A percentile compares a stretch with the other conserved stretches of the same genome.
Conservation (phyloP, 2,888 invertebrate genomes). For the Allygus modestus region DNA sequence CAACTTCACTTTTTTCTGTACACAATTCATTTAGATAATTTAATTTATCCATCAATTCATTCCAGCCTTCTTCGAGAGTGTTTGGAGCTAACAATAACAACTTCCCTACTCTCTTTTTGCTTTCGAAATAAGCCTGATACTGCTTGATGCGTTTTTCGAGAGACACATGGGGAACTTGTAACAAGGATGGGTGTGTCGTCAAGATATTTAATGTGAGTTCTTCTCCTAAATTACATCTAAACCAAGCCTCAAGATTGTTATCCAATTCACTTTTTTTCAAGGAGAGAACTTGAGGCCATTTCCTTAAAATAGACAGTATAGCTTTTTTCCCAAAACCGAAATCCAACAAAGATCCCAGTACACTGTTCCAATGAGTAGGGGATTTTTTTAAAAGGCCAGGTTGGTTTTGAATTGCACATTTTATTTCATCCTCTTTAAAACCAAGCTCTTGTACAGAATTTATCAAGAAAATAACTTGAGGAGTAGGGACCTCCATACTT, state of each 20-base stretch:
- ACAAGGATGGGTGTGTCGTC: constrained; percentile 18
- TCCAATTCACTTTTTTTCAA: constrained; percentile 47
- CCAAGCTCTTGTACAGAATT: constrained; percentile 3
- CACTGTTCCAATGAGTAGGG: constrained; percentile 20
- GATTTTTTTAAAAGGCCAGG: constrained; percentile 23
- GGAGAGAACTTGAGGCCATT: constrained; percentile 44
- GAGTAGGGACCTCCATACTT: background rate
- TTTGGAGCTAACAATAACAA: constrained; percentile 50
- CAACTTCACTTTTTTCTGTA: constrained; percentile 57
- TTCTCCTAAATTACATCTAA: background rate
- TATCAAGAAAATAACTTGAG: background rate
- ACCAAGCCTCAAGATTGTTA: constrained; percentile 28
- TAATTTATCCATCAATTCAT: constrained; percentile 54
- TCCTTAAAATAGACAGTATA: constrained; percentile 5
- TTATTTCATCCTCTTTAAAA: background rate
- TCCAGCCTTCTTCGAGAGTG: constrained; percentile 53
- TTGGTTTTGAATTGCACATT: background rate
- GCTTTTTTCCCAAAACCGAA: background rate
- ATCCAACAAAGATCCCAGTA: constrained; percentile 12
- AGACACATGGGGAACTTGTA: background rate
- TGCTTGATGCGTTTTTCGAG: constrained; percentile 36
- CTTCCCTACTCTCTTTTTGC: constrained; percentile 52
- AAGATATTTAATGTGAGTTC: constrained; percentile 1
- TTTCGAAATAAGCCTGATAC: constrained; percentile 43
- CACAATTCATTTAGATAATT: constrained; percentile 62